These are phyloP conservation scores for Drosophila eohydei DNA, from an alignment of 2,888 invertebrate genomes.

Conservation along the genomic window DNA sequence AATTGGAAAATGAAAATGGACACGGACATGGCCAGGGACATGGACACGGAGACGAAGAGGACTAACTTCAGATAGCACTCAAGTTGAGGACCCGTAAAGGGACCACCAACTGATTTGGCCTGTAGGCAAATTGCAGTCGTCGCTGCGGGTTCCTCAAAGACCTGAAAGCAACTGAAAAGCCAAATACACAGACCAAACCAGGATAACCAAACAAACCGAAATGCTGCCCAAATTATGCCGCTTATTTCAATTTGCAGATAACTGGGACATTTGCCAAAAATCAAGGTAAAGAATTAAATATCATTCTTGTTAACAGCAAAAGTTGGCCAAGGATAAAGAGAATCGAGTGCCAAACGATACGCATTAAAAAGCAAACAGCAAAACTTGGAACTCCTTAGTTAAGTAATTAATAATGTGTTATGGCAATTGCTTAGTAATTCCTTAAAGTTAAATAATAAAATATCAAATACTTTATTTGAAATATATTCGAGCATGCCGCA, in stretches of 20 bases:
- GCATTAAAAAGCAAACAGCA: background rate
- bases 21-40: slow-evolving; percentile 20
- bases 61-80: slow-evolving; percentile 24
- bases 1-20: slow-evolving; percentile 21
- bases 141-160: slow-evolving; percentile 60
- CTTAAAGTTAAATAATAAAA: too few relatives aligned
- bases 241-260: slow-evolving; percentile 51
- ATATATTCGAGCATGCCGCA: background rate
- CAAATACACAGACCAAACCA: slow-evolving; percentile 29
- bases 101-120: slow-evolving; percentile 72
- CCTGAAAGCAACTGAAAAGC: slow-evolving; percentile 48
- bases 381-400: background rate
- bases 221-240: slow-evolving; percentile 54
- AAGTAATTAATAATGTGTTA: background rate
- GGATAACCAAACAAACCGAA: slow-evolving; percentile 37
- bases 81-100: slow-evolving; percentile 40
- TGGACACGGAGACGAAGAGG: slow-evolving; percentile 21
- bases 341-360: background rate
- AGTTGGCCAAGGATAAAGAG: slow-evolving; percentile 2
- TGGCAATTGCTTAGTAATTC: background rate
- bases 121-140: slow-evolving; percentile 69
- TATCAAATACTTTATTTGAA: background rate
- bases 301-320: slow-evolving; percentile 37
- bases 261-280: slow-evolving; percentile 44
- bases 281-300: slow-evolving; percentile 5